Percentiles rank a stretch among this genome's conserved stretches.
These are phyloP conservation scores for Malurus leucopterus DNA, from an alignment of 2,797 vertebrate species.

Conservation along the genomic window DNA sequence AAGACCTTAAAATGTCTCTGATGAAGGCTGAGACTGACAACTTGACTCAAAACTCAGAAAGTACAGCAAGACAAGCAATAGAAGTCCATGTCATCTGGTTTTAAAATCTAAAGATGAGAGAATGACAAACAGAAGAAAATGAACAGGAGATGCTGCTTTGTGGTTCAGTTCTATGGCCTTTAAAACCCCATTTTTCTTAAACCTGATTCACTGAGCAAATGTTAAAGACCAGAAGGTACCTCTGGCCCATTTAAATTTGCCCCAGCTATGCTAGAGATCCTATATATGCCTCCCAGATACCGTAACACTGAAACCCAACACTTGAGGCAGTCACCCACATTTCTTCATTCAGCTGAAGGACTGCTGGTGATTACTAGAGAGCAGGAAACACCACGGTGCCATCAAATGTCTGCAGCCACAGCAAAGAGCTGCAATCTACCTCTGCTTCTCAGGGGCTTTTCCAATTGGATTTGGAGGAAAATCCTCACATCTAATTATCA, in stretches of 20 bases:
- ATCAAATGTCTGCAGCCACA: neutral
- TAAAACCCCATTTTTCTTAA: neutral
- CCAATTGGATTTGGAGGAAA: accelerated
- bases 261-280: neutral
- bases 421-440: neutral
- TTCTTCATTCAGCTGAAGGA: neutral
- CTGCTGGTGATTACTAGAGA: neutral
- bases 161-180: neutral
- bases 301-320: neutral
- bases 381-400: neutral
- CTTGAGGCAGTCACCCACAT: neutral
- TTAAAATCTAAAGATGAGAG: neutral
- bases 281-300: neutral
- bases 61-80: neutral
- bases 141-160: neutral
- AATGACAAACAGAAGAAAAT: neutral
- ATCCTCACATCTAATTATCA: neutral
- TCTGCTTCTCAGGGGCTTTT: neutral
- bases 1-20: neutral
- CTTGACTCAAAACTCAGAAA: neutral
- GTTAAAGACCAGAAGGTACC: neutral
- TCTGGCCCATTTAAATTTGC: neutral
- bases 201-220: neutral
- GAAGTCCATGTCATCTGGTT: neutral
- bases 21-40: neutral